Base-by-base conservation (phyloP, 2,113 vertebrate species). In the Solenodon paradoxus region DNA sequence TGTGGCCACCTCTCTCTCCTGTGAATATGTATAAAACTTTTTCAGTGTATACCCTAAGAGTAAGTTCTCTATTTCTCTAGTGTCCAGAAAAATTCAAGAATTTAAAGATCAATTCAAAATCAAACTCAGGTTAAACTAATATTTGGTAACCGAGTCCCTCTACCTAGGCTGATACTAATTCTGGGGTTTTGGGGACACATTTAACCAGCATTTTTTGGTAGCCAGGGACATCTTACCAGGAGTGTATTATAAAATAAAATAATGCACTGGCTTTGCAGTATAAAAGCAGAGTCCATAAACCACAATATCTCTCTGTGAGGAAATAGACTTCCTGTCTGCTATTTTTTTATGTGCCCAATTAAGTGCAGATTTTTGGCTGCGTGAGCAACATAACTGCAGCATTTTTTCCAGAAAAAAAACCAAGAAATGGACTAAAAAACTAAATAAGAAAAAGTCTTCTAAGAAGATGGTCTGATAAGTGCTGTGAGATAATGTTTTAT, bases 311-410 rank as follows among this genome's bases (percentile, higher is more conserved):
- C 97, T 98, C 97, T 97, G 74, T 96, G 94, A 97, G 98, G 97
- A 98, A 98, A 97, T 93, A 98, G 97, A 96, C 97, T 98, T 98
- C 97, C 98, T 98, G 98, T 98, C 98, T 98, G 96, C 97, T 98
- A 72, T 71, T 63, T 98, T 98, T 98, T 97, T 97, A 96, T 97
- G 96, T 98, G 96, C 95, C 97, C 98, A 98, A 98, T 98, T 98
- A 98, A 98, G 68, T 98, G 86, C 98, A 98, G 98, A 98, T 96
- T 98, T 98, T 98, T 98, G 98, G 98, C 98, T 97, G 96, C 35
- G 1, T 47, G 61, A 96, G 55, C 92, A 88, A 94, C 75, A 92
- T 94, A 95, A 94, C 96, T 97, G 77, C 95, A 96, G 94, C 55
- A 92, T 97, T 98, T 92, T 98, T 98, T 97, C 97, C 97, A 98